Evolutionary conservation across 92 coral and sea anemone genomes (phyloP), one percentile per base, ranked within the genome.

Genomic region (Porites evermanni): DNA sequence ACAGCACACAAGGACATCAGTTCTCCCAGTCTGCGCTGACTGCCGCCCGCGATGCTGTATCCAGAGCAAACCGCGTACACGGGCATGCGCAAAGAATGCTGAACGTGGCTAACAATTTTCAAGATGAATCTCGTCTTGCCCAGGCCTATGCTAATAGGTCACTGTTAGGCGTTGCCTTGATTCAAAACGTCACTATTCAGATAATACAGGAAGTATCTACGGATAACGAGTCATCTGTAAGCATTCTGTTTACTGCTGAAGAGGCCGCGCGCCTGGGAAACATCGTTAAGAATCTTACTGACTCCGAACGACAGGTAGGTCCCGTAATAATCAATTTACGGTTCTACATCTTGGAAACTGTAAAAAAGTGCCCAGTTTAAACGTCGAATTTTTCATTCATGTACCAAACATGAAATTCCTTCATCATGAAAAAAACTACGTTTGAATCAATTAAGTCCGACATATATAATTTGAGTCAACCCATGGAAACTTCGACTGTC

Each of bases 151-250:
- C 95, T 0, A 84, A 79, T 53, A 51, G 29, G 61, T 72, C 92
- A 38, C 69, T 89, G 72, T 52, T 26, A 53, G 65, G 65, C 52
- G 66, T 86, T 13, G 78, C 84, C 53, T 64, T 23, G 16, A 52
- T 90, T 2, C 78, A 53, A 14, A 67, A 44, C 12, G 78, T 59
- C 66, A 59, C 87, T 14, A 85, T 66, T 10, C 32, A 65, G 19
- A 88, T 89, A 75, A 87, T 94, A n/a, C 64, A n/a, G 59, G 86
- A 94, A 69, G 92, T 82, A 8, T 70, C 94, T 9, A 65, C 71
- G 8, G 89, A 89, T 12, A 82, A 88, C 64, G 73, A 84, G 8
- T 89, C 95, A 53, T 56, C 89, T 60, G 85, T 90, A 56, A 85
- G 74, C 53, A 68, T 93, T 19, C 91, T 79, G 53, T 54, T n/a